Base-by-base conservation (phyloP, 2,888 invertebrate species). In the Busseola fusca region DNA sequence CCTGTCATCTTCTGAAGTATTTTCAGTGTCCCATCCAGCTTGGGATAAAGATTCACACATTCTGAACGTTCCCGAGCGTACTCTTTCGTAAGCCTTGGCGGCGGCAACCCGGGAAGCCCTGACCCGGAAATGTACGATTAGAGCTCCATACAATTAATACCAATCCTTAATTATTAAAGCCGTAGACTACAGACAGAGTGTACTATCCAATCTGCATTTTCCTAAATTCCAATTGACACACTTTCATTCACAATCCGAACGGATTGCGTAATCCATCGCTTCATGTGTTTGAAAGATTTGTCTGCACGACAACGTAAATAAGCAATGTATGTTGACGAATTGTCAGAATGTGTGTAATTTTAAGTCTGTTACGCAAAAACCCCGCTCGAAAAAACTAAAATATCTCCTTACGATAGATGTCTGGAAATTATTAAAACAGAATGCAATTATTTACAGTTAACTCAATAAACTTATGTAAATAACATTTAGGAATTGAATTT, bases 341-440 rank as follows among this genome's bases (percentile, higher is more conserved):
- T 63, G 6, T 58, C 63, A 34, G 18, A 30, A 30, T 27, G 5
- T 21, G 21, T 27, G 7, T 27, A 56, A 27, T 56, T 34, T 21
- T 21, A n/a, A 18, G 18, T 12, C 5, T 30, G 10, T 58, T 34
- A 63, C n/a, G n/a, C n/a, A n/a, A 58, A 34, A 1, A 65, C 3
- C n/a, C 30, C 3, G 4, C 27, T 37, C 25, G 5, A 34, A 50
- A 71, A 68, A 79, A 80, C 80, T 83, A 79, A 83, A 80, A 80
- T 80, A 80, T 69, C 76, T 58, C 18, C 48, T 69, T 64, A 69
- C 27, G 80, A 56, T 56, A 72, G 3, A 50, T 40, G 27, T 72
- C 30, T 50, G 30, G 45, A 80, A 74, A 82, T n/a, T 69, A 66
- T 70, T 72, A 48, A 58, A 78, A 72, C 40, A 52, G 63, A 58